Evolutionary conservation across 2,888 invertebrate genomes (phyloP), one percentile per base, ranked within the genome.

Genomic region (Ophion costatus): DNA sequence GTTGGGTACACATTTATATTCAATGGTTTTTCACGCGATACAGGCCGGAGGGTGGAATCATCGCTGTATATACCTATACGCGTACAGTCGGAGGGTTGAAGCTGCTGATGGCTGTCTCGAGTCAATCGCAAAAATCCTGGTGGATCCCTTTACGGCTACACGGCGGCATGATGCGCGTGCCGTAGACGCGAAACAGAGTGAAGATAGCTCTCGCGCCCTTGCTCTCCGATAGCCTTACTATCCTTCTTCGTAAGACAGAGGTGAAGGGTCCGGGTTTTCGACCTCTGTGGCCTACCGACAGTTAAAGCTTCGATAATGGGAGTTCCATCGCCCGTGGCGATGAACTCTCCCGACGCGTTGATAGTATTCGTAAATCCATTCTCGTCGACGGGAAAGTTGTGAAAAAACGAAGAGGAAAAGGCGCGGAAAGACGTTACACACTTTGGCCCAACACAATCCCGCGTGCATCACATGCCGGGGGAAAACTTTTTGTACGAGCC

Each of bases 81-180:
- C 67, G 45, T 56, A 80, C 69, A 74, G 81, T 81, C n/a, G 63
- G 59, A 63, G 57, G 61, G 73, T 73, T 63, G 56, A 75, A 76
- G 76, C 67, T 80, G 71, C 76, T 75, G 84, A 87, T 86, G 81
- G 79, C 79, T 82, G 83, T 86, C 85, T 85, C 85, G 76, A 82
- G 81, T 70, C 76, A 80, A 87, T 87, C 86, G 83, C 69, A 86
- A 80, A 71, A 82, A 87, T 82, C 82, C 79, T 67, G 51, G 87
- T 88, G 88, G 90, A 90, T 91, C 90, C 90, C 89, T 90, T 90
- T 88, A 89, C 88, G 77, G 85, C 87, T 77, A 71, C 81, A 81
- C 64, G 78, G 67, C 71, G 79, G 66, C 24, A 71, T 63, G 63
- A 63, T 70, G 86, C 82, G 71, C 74, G 17, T 71, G 64, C 59